A percentile compares a stretch with the other conserved stretches of the same genome.
Conservation (phyloP, 2,888 invertebrate species). For the Dugesia japonica region DNA sequence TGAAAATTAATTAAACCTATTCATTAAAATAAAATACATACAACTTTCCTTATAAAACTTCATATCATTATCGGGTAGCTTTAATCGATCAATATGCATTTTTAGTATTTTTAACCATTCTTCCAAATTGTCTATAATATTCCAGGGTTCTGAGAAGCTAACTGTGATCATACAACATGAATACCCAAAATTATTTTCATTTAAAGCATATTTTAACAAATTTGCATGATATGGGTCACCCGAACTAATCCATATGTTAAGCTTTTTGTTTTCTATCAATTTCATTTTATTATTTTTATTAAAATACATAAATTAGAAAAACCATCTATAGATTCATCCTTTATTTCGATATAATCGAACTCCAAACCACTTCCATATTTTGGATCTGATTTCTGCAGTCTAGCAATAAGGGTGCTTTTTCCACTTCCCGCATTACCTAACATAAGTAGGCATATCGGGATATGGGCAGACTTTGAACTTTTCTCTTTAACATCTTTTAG, state of each 20-base stretch:
- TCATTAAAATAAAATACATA: constrained; percentile 41
- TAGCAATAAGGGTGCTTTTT: constrained; percentile 91
- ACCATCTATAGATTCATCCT: constrained; percentile 96
- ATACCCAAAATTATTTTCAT: constrained; percentile 72
- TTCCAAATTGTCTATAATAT: constrained; percentile 74
- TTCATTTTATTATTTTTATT: too few relatives aligned
- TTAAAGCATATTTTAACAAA: constrained; percentile 74
- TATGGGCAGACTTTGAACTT: neutral
- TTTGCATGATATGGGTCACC: constrained; percentile 82
- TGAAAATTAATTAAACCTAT: constrained; percentile 37
- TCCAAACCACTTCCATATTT: constrained; percentile 90
- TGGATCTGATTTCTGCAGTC: constrained; percentile 83
- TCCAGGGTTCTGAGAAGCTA: constrained; percentile 90
- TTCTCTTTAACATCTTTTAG: neutral
- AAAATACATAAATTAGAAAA: constrained; percentile 35
- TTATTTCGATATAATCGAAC: constrained; percentile 87
- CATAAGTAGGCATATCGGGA: neutral
- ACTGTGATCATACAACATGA: constrained; percentile 78
- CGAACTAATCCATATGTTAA: constrained; percentile 88
- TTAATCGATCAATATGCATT: constrained; percentile 76
- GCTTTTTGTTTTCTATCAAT: constrained; percentile 66
- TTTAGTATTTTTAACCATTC: constrained; percentile 68
- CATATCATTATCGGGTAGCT: constrained; percentile 49
- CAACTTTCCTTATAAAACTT: constrained; percentile 55
- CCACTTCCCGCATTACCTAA: constrained; percentile 55